Evolutionary conservation across 1,140 invertebrate genomes (phyloP), one percentile per base, ranked within the genome.

Genomic region (Homarus americanus): DNA sequence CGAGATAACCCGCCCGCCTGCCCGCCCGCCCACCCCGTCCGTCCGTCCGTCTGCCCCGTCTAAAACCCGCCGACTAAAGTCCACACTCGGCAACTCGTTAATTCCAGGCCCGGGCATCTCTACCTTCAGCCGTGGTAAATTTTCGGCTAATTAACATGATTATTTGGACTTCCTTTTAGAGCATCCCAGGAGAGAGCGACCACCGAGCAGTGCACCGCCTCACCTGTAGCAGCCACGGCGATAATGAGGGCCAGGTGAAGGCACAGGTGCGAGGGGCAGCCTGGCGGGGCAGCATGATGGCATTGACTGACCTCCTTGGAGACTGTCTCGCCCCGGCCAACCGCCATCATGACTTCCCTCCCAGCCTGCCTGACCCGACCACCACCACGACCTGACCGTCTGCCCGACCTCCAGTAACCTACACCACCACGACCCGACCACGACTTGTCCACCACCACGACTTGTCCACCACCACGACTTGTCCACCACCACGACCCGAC

Each of bases 81-180:
- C 63, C 63, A 69, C n/a, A 32, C 17, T 32, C 24, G 63, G 63
- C n/a, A 69, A 69, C n/a, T 69, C 7, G 63, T 32, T 69, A 69
- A 69, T 69, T 69, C n/a, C 63, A 9, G 28, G 63, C 63, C 63
- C 5, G 63, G 63, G 28, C 28, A 24, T 69, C n/a, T 28, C 28
- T 9, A 7, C 17, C 2, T 12, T 69, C 5, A 69, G 5, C 63
- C 63, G 63, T 69, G 63, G 63, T 69, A 2, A 69, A 69, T 69
- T 69, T 69, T 69, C n/a, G 63, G 63, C 63, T 69, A 69, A 69
- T 69, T 69, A 69, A 69, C 63, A 69, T 69, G n/a, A 69, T 69
- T 69, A 69, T 69, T 69, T 69, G 63, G 28, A 69, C 63, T 69
- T 69, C 63, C 63, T 32, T 69, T 69, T 32, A 28, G n/a, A 69